Evolutionary conservation across 2,113 vertebrate genomes (phyloP).

Genomic region (Tragulus kanchil): DNA sequence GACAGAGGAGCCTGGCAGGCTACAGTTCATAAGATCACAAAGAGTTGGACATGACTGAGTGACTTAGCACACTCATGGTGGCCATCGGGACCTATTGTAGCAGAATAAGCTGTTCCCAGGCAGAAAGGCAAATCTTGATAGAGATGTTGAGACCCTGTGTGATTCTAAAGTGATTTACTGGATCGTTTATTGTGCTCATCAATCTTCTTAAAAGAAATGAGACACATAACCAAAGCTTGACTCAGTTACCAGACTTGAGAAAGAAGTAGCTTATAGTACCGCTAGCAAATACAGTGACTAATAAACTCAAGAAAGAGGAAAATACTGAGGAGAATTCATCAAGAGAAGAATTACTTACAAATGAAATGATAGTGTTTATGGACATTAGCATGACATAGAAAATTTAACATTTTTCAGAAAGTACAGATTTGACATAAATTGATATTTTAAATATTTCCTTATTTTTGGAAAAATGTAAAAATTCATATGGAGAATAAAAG

Average conservation of each 20-base stretch:
- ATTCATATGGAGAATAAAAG: neutral
- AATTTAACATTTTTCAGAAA: neutral
- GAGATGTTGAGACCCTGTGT: neutral
- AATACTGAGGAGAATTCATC: neutral
- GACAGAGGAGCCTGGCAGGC: too few species aligned
- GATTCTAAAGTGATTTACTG: conserved; percentile 31
- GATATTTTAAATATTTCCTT: neutral
- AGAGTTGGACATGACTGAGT: too few species aligned
- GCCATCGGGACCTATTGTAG: neutral
- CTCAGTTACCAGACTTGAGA: neutral
- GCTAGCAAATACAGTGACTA: neutral
- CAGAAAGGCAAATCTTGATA: conserved; percentile 26
- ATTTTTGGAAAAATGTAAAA: neutral
- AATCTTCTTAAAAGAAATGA: neutral
- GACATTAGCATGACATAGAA: neutral
- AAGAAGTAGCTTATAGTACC: neutral
- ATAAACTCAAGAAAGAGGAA: neutral
- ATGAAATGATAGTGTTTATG: neutral
- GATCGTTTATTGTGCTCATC: neutral
- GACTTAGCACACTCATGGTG: too few species aligned
- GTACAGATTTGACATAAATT: neutral
- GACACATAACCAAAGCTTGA: neutral
- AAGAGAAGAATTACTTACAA: neutral
- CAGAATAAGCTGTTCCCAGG: neutral
- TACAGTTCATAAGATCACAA: too few species aligned